phyloP scores from a whole-genome alignment of 1,140 invertebrate genomes.

The Orchesella cincta region DNA sequence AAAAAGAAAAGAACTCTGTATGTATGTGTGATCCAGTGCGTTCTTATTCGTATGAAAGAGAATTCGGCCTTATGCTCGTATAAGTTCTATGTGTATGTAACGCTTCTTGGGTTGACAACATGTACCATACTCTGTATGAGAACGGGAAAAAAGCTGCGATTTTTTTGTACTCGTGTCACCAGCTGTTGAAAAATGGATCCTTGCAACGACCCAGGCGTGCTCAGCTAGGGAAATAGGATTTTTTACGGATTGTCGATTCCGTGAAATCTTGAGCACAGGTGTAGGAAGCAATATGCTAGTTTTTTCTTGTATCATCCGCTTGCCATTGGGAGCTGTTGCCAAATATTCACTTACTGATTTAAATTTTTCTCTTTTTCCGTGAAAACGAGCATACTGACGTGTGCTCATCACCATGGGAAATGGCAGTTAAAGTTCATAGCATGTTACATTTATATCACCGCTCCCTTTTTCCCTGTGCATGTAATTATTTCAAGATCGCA shows the following conservation, averaged over 20 bases:
- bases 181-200: conserved; percentile 43
- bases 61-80: neutral
- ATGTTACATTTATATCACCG: too few relatives aligned
- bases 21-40: neutral
- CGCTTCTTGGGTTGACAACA: conserved; percentile 5
- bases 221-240: conserved; percentile 44
- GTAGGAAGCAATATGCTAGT: conserved; percentile 24
- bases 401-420: too few relatives aligned
- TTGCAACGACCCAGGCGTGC: conserved; percentile 40
- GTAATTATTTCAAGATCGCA: too few relatives aligned
- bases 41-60: neutral
- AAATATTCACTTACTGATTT: conserved; percentile 22
- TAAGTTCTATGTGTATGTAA: neutral
- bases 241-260: conserved; percentile 47
- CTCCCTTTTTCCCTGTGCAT: neutral
- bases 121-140: neutral
- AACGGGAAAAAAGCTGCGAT: conserved; percentile 27
- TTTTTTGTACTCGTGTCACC: conserved; percentile 43
- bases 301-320: neutral
- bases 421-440: too few relatives aligned
- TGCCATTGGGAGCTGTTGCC: neutral
- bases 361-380: neutral
- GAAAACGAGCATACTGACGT: too few relatives aligned
- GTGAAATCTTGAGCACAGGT: conserved; percentile 46
- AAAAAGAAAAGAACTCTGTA: neutral